These are phyloP conservation scores for Dascillus cervinus DNA, from an alignment of 2,888 invertebrate genomes.

Conservation along the genomic window DNA sequence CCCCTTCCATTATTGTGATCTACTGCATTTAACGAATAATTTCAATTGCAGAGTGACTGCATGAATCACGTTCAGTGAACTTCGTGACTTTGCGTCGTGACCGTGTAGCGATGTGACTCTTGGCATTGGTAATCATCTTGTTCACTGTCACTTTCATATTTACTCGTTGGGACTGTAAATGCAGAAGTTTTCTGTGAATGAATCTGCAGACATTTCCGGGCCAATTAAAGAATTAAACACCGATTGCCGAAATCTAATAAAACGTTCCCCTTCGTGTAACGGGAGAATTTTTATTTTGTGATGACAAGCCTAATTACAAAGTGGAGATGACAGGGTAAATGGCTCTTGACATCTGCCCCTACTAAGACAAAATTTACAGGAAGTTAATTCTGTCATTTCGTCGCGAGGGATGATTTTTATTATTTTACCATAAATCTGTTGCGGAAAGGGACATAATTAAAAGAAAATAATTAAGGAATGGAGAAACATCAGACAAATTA, in stretches of 20 bases:
- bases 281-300: conserved; percentile 6
- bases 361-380: conserved; percentile 1
- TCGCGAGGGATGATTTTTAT: too few relatives aligned
- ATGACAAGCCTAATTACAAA: conserved; percentile 10
- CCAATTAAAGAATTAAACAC: too few relatives aligned
- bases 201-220: too few relatives aligned
- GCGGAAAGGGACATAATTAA: too few relatives aligned
- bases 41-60: conserved; percentile 25
- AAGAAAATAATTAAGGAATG: too few relatives aligned
- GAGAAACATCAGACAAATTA: too few relatives aligned
- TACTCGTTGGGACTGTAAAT: conserved; percentile 1
- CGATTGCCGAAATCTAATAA: not conserved
- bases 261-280: not conserved
- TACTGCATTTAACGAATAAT: conserved; percentile 14
- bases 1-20: conserved; percentile 6
- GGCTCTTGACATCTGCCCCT: conserved; percentile 29
- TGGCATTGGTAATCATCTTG: conserved; percentile 33
- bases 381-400: too few relatives aligned
- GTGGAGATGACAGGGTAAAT: conserved; percentile 30
- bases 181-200: too few relatives aligned
- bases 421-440: too few relatives aligned
- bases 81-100: conserved; percentile 34
- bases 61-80: conserved; percentile 35
- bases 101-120: conserved; percentile 21
- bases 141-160: conserved; percentile 33